These are phyloP conservation scores for Spermophilus dauricus DNA, from an alignment of 2,113 vertebrate species.

Conservation along the genomic window DNA sequence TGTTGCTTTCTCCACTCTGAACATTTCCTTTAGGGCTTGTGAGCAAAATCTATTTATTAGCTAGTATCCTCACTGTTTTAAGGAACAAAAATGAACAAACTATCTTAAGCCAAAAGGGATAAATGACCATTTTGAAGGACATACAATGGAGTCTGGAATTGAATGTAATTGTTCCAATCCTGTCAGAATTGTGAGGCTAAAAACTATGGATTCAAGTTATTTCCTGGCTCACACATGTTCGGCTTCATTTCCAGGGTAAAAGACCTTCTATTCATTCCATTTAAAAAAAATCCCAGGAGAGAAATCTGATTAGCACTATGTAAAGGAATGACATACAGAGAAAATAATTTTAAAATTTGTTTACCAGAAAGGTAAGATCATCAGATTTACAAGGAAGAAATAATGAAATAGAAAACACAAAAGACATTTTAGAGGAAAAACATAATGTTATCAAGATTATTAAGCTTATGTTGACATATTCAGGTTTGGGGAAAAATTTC, in stretches of 20 bases:
- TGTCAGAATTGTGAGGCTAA: not conserved
- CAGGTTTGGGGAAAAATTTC: not conserved
- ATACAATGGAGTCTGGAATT: not conserved
- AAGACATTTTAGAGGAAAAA: not conserved
- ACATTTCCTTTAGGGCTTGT: not conserved
- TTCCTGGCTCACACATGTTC: not conserved
- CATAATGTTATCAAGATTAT: not conserved
- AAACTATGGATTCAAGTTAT: not conserved
- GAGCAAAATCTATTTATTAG: not conserved
- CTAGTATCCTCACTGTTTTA: not conserved
- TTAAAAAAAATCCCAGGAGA: not conserved
- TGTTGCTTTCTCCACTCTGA: not conserved
- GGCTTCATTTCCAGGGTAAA: not conserved
- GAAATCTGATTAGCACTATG: not conserved
- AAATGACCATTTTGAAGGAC: not conserved
- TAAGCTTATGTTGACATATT: not conserved
- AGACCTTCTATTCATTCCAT: not conserved
- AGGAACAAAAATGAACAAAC: not conserved
- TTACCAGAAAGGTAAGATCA: not conserved
- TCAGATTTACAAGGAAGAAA: not conserved
- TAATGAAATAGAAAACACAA: not conserved
- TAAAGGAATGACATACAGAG: not conserved
- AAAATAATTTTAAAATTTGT: not conserved
- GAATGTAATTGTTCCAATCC: not conserved
- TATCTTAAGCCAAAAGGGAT: not conserved